These are phyloP conservation scores for Thysanoteuthis rhombus DNA, from an alignment of 2,888 invertebrate genomes.

Conservation along the genomic window DNA sequence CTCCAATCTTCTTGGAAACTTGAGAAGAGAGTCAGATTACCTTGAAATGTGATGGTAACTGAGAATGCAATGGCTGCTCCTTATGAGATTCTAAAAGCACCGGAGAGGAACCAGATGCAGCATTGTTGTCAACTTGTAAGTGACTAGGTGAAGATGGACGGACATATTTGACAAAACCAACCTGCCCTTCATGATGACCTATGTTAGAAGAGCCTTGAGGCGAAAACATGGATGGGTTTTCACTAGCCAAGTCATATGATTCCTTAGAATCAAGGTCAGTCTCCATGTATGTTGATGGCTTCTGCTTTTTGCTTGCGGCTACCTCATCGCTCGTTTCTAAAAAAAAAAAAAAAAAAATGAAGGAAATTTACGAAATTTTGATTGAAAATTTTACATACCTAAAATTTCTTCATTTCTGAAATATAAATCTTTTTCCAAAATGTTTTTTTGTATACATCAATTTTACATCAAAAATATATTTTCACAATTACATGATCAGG, in stretches of 20 bases:
- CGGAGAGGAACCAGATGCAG: neutral
- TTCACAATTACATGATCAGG: no score
- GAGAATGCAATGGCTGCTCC: neutral
- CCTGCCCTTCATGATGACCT: neutral
- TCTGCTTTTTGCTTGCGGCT: conserved; percentile 31
- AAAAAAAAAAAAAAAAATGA: neutral
- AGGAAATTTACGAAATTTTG: no score
- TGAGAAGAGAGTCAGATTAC: neutral
- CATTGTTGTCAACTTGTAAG: neutral
- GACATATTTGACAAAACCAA: neutral
- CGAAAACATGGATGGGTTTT: conserved; percentile 39
- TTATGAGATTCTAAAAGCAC: neutral
- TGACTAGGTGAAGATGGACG: neutral
- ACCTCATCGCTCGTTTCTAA: neutral
- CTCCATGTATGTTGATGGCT: conserved; percentile 81
- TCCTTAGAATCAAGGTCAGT: conserved; percentile 88
- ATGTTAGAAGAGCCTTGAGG: neutral
- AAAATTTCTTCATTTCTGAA: no score
- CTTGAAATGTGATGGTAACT: neutral
- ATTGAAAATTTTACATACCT: no score
- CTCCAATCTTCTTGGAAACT: no score
- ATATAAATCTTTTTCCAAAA: no score
- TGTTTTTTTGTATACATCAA: no score
- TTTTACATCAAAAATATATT: no score
- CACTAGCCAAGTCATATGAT: conserved; percentile 73